Evolutionary conservation across 2,888 invertebrate species (phyloP).

Genomic region (Temnothorax ravouxi): DNA sequence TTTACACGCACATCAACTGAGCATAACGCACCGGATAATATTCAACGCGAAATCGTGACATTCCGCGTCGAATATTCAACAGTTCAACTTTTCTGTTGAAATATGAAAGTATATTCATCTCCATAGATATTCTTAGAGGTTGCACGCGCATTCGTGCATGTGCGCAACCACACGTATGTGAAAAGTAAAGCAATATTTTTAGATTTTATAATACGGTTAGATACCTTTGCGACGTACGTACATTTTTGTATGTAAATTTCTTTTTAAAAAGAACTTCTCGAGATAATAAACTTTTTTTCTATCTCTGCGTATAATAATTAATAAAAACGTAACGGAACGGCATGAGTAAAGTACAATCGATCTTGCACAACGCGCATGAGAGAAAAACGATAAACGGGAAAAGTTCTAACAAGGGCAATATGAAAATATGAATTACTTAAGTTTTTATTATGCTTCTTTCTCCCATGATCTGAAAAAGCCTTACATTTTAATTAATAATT

Average conservation of each 20-base stretch:
- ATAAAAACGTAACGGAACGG: slow-evolving; percentile 24
- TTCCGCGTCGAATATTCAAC: slow-evolving; percentile 54
- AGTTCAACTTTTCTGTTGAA: slow-evolving; percentile 43
- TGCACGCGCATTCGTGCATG: neutral
- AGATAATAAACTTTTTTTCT: slow-evolving; percentile 36
- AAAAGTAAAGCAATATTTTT: slow-evolving; percentile 11
- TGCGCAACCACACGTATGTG: neutral
- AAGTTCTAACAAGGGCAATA: slow-evolving; percentile 18
- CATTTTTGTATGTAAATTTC: neutral
- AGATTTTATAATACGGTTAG: slow-evolving; percentile 1
- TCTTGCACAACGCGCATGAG: neutral
- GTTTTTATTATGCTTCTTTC: slow-evolving; percentile 1
- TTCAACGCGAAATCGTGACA: slow-evolving; percentile 47
- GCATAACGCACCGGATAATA: slow-evolving; percentile 49
- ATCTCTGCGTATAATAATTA: neutral
- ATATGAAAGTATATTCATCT: slow-evolving; percentile 25
- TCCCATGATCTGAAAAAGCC: neutral
- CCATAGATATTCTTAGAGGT: slow-evolving; percentile 1
- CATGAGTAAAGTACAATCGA: neutral
- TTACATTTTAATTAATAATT: slow-evolving; percentile 27
- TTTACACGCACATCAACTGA: neutral
- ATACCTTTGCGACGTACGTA: neutral
- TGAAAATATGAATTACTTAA: slow-evolving; percentile 16
- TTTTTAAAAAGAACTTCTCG: neutral
- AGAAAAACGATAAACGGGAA: slow-evolving; percentile 19